These are phyloP conservation scores for Xestia rhomboidea DNA, from an alignment of 2,888 invertebrate genomes.

Conservation along the genomic window DNA sequence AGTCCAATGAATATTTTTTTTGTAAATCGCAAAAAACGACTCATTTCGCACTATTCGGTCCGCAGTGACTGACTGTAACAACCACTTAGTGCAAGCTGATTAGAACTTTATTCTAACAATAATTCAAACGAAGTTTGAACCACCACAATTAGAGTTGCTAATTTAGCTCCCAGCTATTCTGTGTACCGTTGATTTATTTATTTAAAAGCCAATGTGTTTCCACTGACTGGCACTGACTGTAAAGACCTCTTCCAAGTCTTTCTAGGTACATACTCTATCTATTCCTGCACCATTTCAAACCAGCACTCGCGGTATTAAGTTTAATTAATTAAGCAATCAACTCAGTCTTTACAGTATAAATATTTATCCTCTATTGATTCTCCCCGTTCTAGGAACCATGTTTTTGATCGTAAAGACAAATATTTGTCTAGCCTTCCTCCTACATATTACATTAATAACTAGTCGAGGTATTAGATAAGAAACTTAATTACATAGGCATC, in stretches of 20 bases:
- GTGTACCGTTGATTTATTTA: background rate
- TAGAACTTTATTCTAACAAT: too few species aligned
- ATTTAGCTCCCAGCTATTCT: too few species aligned
- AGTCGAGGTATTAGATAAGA: background rate
- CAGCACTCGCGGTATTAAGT: background rate
- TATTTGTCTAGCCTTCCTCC: background rate
- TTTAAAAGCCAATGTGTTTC: background rate
- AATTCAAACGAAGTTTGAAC: too few species aligned
- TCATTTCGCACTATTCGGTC: too few species aligned
- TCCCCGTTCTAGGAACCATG: conserved; percentile 5
- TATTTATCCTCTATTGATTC: background rate
- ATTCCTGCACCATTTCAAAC: background rate
- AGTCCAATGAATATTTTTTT: too few species aligned
- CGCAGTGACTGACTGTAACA: too few species aligned
- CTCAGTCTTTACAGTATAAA: background rate
- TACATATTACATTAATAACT: background rate
- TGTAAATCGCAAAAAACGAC: too few species aligned
- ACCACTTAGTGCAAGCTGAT: too few species aligned
- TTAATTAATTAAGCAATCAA: conserved; percentile 13
- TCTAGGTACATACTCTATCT: background rate
- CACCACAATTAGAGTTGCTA: too few species aligned
- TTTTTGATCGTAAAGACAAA: background rate
- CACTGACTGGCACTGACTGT: background rate
- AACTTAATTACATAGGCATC: background rate
- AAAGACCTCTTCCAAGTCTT: background rate